These are phyloP conservation scores for Caerostris extrusa DNA, from an alignment of 1,140 invertebrate species.

Conservation along the genomic window DNA sequence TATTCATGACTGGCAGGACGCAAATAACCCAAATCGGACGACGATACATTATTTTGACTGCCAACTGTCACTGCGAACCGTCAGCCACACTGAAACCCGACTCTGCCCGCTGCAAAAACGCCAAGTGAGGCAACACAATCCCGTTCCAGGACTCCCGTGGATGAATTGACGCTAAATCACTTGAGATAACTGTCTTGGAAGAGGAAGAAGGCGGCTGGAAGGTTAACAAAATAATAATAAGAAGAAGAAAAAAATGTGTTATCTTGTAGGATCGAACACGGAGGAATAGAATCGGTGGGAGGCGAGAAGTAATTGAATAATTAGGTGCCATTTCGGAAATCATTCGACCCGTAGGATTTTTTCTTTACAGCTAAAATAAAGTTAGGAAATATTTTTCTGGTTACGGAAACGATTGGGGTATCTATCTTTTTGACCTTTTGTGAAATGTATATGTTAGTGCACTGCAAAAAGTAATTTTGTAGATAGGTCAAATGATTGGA, in stretches of 20 bases:
- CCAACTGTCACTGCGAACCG: not conserved
- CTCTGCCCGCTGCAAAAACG: not conserved
- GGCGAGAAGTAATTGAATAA: not conserved
- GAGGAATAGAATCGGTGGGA: slow-evolving; percentile 2
- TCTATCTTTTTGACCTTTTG: not conserved
- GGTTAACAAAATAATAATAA: slow-evolving; percentile 11
- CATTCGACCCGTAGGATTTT: not conserved
- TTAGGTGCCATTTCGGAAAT: not conserved
- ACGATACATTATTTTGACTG: slow-evolving; percentile 43
- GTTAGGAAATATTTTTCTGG: too few species aligned
- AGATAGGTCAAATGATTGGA: too few species aligned
- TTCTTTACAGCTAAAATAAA: not conserved
- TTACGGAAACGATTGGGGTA: not conserved
- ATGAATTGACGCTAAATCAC: slow-evolving; percentile 16
- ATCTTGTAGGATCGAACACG: not conserved
- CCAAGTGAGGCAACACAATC: not conserved
- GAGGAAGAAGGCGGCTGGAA: not conserved
- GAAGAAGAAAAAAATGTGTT: not conserved
- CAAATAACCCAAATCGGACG: not conserved
- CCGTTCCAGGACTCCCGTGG: not conserved
- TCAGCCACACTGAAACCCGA: not conserved
- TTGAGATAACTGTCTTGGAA: not conserved
- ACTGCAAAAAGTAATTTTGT: not conserved
- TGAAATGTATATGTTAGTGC: not conserved
- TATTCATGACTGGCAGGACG: slow-evolving; percentile 20